Base-by-base conservation (phyloP, 2,113 vertebrate species). In the Oreocharis arfaki region DNA sequence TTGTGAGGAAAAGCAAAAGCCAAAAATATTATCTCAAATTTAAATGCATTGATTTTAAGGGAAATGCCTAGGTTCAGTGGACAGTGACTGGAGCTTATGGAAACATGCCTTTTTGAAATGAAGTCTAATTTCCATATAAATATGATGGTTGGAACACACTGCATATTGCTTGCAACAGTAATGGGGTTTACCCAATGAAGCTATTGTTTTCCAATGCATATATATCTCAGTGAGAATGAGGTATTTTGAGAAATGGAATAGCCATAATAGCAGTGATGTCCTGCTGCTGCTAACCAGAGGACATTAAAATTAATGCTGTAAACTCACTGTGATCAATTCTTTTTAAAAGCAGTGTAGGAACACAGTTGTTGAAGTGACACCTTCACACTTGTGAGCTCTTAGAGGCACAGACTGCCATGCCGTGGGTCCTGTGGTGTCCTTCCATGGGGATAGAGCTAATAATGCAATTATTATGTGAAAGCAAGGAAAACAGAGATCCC, bases 51-150 rank as follows among this genome's bases (percentile, higher is more conserved):
- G 84, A 67, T 96, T 95, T 88, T 14, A 67, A 77, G 76, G 46
- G 70, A 86, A 83, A 79, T 42, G 65, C 70, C 68, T 90, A 5
- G 78, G 50, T 94, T 97, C 94, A 91, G 79, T 94, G 90, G 90
- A 35, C 60, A 93, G 88, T 1, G 5, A 90, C 89, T 88, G 78
- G 50, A 76, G 75, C 77, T 89, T 78, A 83, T 93, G 75, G 94
- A 78, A 95, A 95, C 75, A 50, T 35, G 52, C 21, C 59, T 82
- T 55, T 80, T 42, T 19, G 78, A 86, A 91, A 88, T 9, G 16
- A 77, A 65, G 69, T 41, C 57, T 96, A 23, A 96, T 97, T 97
- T 97, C 93, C 96, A 97, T 97, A 96, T 94, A 96, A 93, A 97
- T 97, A 37, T 87, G 83, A 88, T 95, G 80, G 50, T 18, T 82